Conservation (phyloP, 2,797 vertebrate species). For the Lutjanus argentimaculatus region DNA sequence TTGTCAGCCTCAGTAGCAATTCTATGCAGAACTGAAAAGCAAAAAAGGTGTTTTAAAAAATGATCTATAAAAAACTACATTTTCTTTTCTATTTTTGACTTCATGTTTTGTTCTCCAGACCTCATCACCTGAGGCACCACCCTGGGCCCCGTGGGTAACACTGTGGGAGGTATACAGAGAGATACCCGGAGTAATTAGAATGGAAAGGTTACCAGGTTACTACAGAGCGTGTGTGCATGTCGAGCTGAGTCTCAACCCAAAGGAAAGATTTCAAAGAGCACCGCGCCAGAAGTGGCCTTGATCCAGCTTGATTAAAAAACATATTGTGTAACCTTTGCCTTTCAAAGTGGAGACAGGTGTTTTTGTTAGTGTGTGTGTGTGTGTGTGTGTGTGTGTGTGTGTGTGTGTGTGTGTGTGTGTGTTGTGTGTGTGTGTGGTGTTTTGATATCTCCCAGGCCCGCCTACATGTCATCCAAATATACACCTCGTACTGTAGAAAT, state of each 20-base stretch:
- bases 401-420: background rate
- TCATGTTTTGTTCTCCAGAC: background rate
- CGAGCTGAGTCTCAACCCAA: background rate
- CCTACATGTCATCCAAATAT: slow-evolving; percentile 16
- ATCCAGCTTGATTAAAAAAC: slow-evolving; percentile 51
- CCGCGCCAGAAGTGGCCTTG: slow-evolving; percentile 14
- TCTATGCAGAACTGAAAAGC: background rate
- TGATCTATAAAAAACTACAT: background rate
- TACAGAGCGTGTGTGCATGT: slow-evolving; percentile 4
- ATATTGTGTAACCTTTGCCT: slow-evolving; percentile 44
- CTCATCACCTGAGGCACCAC: background rate
- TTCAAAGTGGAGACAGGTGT: slow-evolving; percentile 33
- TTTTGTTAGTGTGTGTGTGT: background rate
- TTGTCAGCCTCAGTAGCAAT: background rate
- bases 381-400: too few species aligned
- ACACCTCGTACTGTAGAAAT: slow-evolving; percentile 5
- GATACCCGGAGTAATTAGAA: slow-evolving; percentile 14
- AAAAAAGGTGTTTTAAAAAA: background rate
- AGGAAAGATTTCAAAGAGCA: slow-evolving; percentile 15
- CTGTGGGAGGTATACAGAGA: slow-evolving; percentile 3
- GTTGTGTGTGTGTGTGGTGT: background rate
- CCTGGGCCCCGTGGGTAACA: background rate
- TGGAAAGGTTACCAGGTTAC: slow-evolving; percentile 20
- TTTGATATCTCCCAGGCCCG: slow-evolving; percentile 33
- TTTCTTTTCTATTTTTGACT: background rate